Percentiles rank a stretch among this genome's conserved stretches.
These are phyloP conservation scores for Hoplias malabaricus DNA, from an alignment of 2,113 vertebrate genomes.

Conservation along the genomic window DNA sequence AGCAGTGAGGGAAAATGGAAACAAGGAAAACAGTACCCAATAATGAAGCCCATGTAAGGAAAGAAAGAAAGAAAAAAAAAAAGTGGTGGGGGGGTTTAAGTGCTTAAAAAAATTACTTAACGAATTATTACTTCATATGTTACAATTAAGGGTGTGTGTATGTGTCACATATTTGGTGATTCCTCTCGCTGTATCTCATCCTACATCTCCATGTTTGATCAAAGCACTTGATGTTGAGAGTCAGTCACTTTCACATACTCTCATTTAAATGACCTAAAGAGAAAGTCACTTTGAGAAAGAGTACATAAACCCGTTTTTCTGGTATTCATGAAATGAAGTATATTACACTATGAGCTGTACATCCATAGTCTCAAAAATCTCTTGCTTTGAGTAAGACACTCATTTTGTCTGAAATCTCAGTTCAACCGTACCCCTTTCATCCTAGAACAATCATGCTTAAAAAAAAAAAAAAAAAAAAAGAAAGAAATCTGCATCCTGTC, in stretches of 20 bases:
- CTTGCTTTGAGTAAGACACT: slow-evolving; percentile 1
- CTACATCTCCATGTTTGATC: slow-evolving; percentile 11
- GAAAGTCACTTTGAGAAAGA: slow-evolving; percentile 1
- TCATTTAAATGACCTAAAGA: neutral
- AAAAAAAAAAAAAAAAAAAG: slow-evolving; percentile 2
- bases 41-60: slow-evolving; percentile 40
- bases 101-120: no score
- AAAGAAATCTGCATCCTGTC: slow-evolving; percentile 1
- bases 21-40: slow-evolving; percentile 53
- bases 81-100: no score
- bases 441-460: no score
- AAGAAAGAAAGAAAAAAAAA: slow-evolving; percentile 26
- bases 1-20: slow-evolving; percentile 47
- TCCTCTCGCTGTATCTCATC: slow-evolving; percentile 31
- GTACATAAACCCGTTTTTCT: slow-evolving; percentile 25
- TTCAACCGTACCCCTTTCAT: neutral
- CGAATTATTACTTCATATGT: slow-evolving; percentile 48
- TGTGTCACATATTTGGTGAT: slow-evolving; percentile 35
- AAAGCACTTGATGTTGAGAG: slow-evolving; percentile 39
- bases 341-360: slow-evolving; percentile 32
- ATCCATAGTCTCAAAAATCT: slow-evolving; percentile 15
- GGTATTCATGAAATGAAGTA: slow-evolving; percentile 33
- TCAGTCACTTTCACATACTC: neutral
- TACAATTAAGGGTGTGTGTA: slow-evolving; percentile 42
- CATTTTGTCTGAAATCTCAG: slow-evolving; percentile 8